Evolutionary conservation across 2,113 vertebrate species (phyloP).

Genomic region (Lanius ludovicianus): DNA sequence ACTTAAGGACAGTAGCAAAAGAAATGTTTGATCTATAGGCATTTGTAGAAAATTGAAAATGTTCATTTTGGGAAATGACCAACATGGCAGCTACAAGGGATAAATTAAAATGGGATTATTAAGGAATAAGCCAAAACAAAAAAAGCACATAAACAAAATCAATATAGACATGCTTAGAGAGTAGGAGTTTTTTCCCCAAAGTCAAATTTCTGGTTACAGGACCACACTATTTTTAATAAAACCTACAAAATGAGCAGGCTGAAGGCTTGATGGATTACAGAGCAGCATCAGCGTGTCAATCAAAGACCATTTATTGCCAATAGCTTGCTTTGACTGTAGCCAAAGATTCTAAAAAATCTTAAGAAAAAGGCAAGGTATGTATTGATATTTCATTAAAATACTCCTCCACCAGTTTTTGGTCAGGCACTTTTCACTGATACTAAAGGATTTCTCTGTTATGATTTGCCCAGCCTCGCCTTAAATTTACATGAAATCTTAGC

Average conservation of each 20-base stretch:
- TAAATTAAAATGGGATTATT: not conserved
- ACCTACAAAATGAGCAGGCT: not conserved
- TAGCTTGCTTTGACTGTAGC: not conserved
- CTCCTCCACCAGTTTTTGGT: not conserved
- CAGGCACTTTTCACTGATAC: not conserved
- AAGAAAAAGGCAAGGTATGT: not conserved
- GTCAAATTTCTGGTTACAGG: not conserved
- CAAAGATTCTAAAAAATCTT: not conserved
- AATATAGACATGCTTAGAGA: not conserved
- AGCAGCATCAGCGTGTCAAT: not conserved
- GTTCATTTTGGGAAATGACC: not conserved
- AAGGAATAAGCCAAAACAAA: not conserved
- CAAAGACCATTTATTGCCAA: not conserved
- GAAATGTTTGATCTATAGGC: not conserved
- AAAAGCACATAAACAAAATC: not conserved
- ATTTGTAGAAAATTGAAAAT: not conserved
- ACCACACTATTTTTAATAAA: not conserved
- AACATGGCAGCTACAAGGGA: not conserved
- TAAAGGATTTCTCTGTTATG: not conserved
- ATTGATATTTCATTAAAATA: not conserved
- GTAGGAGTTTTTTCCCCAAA: accelerated
- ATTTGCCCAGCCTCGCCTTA: not conserved
- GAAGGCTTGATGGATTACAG: not conserved
- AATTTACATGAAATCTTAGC: not conserved
- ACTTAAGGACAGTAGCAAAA: not conserved